Evolutionary conservation across 1,140 invertebrate genomes (phyloP).

Genomic region (Drosophila nannoptera): DNA sequence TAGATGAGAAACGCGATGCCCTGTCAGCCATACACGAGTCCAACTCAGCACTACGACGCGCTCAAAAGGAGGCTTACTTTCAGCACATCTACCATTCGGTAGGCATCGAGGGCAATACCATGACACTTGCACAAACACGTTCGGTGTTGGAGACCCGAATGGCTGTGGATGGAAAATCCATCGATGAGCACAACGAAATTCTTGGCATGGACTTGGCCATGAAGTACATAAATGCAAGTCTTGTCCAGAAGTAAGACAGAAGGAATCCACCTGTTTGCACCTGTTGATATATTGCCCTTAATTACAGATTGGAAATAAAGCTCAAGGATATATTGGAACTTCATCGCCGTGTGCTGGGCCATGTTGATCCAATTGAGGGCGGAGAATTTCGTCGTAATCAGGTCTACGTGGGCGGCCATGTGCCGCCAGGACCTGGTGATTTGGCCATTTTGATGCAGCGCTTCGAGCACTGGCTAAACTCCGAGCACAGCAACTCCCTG

Average conservation of each 20-base stretch:
- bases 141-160: conserved; percentile 95
- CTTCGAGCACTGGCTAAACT: conserved; percentile 94
- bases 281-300: neutral
- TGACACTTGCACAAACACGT: conserved; percentile 95
- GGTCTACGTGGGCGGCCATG: conserved; percentile 95
- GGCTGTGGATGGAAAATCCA: conserved; percentile 95
- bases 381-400: conserved; percentile 89
- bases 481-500: conserved; percentile 88
- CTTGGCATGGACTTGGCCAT: conserved; percentile 95
- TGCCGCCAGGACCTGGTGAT: conserved; percentile 90
- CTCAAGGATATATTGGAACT: conserved; percentile 95
- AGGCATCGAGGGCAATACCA: conserved; percentile 98
- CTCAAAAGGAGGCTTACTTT: conserved; percentile 96
- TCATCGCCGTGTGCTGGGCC: conserved; percentile 94
- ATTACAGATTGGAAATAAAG: conserved; percentile 84
- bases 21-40: conserved; percentile 90
- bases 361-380: conserved; percentile 94
- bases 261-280: neutral
- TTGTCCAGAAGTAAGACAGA: conserved; percentile 84
- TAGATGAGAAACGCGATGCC: conserved; percentile 92
- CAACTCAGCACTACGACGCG: conserved; percentile 88
- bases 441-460: conserved; percentile 91
- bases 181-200: conserved; percentile 98
- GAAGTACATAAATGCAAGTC: conserved; percentile 95
- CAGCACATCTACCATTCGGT: conserved; percentile 98